These are phyloP conservation scores for Bryconaethiops microstoma DNA, from an alignment of 2,797 vertebrate species.

Conservation along the genomic window DNA sequence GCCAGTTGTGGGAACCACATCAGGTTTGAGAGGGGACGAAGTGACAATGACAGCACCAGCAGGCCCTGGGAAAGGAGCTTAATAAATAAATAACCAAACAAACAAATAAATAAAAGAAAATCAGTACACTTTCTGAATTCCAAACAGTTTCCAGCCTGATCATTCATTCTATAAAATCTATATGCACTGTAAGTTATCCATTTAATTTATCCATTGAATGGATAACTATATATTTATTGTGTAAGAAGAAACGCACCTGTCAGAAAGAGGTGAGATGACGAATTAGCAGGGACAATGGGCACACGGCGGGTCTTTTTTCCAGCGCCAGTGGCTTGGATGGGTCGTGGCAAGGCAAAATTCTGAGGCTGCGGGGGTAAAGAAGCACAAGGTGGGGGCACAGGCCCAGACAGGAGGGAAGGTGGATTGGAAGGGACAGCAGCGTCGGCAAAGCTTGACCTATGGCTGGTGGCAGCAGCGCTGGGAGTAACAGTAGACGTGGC, in stretches of 20 bases:
- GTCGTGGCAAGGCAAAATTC: conserved; percentile 84
- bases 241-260: conserved; percentile 41
- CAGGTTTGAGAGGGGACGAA: conserved; percentile 84
- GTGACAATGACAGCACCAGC: conserved; percentile 88
- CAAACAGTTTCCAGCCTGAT: no score
- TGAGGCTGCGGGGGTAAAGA: conserved; percentile 57
- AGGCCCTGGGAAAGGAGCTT: conserved; percentile 84
- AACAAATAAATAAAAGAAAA: no score
- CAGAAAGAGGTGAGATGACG: conserved; percentile 72
- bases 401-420: conserved; percentile 59
- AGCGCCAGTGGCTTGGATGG: conserved; percentile 72
- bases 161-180: no score
- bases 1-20: conserved; percentile 80
- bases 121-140: no score
- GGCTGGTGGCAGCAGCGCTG: conserved; percentile 81
- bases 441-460: conserved; percentile 73
- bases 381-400: background rate
- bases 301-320: conserved; percentile 80
- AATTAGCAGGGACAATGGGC: conserved; percentile 79
- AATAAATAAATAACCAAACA: conserved; percentile 11
- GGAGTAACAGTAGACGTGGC: conserved; percentile 81
- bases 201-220: no score
- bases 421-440: conserved; percentile 50
- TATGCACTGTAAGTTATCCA: no score
- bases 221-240: background rate